Evolutionary conservation across 2,888 invertebrate species (phyloP).

Genomic region (Girardia tigrina): DNA sequence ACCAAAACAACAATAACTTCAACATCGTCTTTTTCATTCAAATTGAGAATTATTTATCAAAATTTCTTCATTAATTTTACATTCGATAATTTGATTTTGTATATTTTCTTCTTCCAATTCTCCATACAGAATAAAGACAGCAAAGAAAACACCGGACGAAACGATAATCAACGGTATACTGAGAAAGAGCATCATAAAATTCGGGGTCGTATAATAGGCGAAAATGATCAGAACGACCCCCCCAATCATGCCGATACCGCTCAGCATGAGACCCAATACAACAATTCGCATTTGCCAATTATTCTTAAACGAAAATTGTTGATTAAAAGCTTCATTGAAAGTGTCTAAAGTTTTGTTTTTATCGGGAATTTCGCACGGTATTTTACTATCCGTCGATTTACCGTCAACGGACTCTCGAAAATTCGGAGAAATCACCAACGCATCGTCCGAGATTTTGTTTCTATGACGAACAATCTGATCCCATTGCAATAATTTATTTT

Average conservation of each 20-base stretch:
- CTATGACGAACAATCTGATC: not conserved
- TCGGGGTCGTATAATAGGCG: not conserved
- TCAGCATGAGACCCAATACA: not conserved
- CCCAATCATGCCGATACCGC: not conserved
- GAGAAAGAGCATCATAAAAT: not conserved
- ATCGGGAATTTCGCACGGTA: too few relatives aligned
- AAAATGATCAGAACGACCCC: not conserved
- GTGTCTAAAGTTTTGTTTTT: too few relatives aligned
- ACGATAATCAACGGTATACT: not conserved
- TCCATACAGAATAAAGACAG: not conserved
- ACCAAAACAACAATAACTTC: too few relatives aligned
- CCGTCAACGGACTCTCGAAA: too few relatives aligned
- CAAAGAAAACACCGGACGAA: not conserved
- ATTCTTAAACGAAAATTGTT: too few relatives aligned
- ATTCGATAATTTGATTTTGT: not conserved
- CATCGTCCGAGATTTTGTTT: too few relatives aligned
- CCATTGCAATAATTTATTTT: not conserved
- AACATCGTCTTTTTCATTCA: not conserved
- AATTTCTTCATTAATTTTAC: not conserved
- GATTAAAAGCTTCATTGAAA: too few relatives aligned
- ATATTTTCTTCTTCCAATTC: slow-evolving; percentile 19
- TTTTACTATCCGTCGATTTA: too few relatives aligned
- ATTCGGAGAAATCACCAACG: too few relatives aligned
- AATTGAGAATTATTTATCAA: not conserved
- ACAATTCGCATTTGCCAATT: not conserved